phyloP scores from a whole-genome alignment of 2,888 invertebrate species.

The Aphodius sticticus region DNA sequence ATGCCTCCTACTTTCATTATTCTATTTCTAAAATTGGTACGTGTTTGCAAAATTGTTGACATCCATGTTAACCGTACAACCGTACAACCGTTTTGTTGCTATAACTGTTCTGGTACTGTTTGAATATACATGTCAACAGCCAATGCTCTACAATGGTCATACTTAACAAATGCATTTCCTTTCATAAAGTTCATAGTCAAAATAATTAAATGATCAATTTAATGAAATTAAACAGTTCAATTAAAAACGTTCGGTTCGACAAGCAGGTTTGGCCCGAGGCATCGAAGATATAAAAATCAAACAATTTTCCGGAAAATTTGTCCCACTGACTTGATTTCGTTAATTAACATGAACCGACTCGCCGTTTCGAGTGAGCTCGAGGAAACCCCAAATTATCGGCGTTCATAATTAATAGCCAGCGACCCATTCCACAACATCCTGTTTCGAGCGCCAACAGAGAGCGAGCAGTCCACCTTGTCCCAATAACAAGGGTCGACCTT shows the following conservation, averaged over 20 bases:
- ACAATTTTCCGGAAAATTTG: background rate
- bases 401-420: background rate
- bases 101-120: too few species aligned
- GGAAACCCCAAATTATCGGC: background rate
- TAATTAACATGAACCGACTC: background rate
- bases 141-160: too few species aligned
- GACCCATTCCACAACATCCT: background rate
- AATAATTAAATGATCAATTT: background rate
- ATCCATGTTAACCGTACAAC: too few species aligned
- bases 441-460: background rate
- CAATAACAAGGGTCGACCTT: background rate
- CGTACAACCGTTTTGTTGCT: too few species aligned
- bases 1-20: too few species aligned
- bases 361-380: background rate
- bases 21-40: too few species aligned
- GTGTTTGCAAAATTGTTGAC: too few species aligned
- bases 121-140: too few species aligned
- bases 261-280: background rate
- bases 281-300: background rate
- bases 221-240: background rate
- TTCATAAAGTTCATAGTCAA: background rate
- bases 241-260: background rate
- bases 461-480: background rate
- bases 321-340: background rate
- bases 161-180: too few species aligned